Evolutionary conservation across 2,888 invertebrate genomes (phyloP).

Genomic region (Azorinus chamasolen): DNA sequence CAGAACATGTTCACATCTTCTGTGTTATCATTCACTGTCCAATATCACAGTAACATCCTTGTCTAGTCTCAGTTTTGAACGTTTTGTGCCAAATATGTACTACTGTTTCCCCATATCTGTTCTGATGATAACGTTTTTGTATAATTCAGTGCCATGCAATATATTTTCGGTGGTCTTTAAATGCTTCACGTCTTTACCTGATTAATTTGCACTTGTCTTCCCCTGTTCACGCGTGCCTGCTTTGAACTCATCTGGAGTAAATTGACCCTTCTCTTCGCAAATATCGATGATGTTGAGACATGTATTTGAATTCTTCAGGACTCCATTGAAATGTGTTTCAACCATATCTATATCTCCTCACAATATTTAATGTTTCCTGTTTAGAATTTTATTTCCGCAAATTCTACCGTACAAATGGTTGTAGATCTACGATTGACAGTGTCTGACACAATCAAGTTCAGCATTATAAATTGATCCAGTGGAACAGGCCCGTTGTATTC

Average conservation of each 20-base stretch:
- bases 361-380: slow-evolving; percentile 15
- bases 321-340: slow-evolving; percentile 4
- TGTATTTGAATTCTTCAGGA: background rate
- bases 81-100: slow-evolving; percentile 14
- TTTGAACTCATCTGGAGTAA: slow-evolving; percentile 31
- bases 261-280: slow-evolving; percentile 24
- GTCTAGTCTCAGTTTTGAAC: slow-evolving; percentile 1
- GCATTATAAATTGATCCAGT: too few relatives aligned
- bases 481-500: slow-evolving; percentile 2
- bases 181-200: slow-evolving; percentile 4
- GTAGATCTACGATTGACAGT: too few relatives aligned
- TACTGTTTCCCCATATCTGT: slow-evolving; percentile 18
- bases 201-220: background rate
- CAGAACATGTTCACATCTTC: background rate
- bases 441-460: too few relatives aligned
- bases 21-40: slow-evolving; percentile 8
- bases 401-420: slow-evolving; percentile 6
- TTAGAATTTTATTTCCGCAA: slow-evolving; percentile 23
- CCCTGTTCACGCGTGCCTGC: slow-evolving; percentile 13
- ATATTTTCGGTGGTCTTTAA: background rate
- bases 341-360: background rate
- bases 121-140: slow-evolving; percentile 19
- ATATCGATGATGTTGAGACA: background rate
- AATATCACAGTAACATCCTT: slow-evolving; percentile 6
- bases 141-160: background rate